Conservation (phyloP, 2,113 vertebrate genomes). For the Sylvicapra grimmia region DNA sequence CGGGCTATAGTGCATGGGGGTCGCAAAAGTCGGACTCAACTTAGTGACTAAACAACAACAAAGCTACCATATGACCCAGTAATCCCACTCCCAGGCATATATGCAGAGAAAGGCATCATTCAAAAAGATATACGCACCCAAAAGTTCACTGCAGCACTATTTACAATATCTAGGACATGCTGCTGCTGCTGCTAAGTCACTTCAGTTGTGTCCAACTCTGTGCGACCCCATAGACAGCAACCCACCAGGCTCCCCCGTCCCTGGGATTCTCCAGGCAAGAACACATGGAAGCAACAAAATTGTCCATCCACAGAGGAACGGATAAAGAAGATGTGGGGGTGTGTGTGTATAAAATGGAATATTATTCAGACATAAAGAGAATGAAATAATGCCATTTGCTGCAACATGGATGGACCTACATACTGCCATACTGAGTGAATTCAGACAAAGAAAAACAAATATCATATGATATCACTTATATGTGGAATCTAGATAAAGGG, state of each 20-base stretch:
- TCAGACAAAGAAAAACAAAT: background rate
- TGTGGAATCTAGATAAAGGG: background rate
- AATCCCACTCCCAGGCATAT: background rate
- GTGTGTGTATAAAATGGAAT: background rate
- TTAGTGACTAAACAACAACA: background rate
- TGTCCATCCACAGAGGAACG: background rate
- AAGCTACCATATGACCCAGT: background rate
- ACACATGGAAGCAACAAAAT: background rate
- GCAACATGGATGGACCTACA: background rate
- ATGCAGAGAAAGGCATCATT: background rate
- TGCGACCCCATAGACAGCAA: too few species aligned
- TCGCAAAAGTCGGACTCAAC: accelerated
- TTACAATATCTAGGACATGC: background rate
- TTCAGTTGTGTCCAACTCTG: too few species aligned
- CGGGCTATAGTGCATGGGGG: background rate
- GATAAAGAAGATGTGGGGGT: background rate
- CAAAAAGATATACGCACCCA: background rate
- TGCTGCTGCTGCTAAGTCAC: too few species aligned
- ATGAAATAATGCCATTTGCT: background rate
- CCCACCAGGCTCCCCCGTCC: too few species aligned
- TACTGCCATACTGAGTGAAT: background rate
- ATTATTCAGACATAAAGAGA: background rate
- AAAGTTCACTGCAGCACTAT: background rate
- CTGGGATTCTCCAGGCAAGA: too few species aligned
- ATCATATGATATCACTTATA: background rate